phyloP scores from a whole-genome alignment of 2,113 vertebrate genomes.

The Gymnobelideus leadbeateri region DNA sequence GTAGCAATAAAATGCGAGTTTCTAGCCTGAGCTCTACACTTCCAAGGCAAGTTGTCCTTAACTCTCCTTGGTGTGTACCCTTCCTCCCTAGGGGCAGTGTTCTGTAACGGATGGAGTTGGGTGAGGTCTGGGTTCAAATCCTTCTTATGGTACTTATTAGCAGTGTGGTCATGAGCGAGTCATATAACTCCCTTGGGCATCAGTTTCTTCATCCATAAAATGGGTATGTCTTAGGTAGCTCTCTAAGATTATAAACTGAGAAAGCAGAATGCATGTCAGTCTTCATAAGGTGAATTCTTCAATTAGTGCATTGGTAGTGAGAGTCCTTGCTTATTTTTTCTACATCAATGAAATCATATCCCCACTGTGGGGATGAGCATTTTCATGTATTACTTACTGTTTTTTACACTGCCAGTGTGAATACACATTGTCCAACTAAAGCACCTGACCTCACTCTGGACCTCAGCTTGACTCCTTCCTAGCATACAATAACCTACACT shows the following conservation, averaged over 20 bases:
- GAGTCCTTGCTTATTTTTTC: neutral
- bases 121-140: neutral
- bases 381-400: neutral
- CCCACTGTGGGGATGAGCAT: neutral
- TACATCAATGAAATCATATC: neutral
- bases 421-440: neutral
- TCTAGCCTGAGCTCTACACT: constrained; percentile 39
- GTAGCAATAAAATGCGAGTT: constrained; percentile 34
- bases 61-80: neutral
- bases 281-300: neutral
- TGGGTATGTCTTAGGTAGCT: neutral
- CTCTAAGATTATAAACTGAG: neutral
- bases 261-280: constrained; percentile 5
- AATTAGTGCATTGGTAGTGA: neutral
- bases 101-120: neutral
- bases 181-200: neutral
- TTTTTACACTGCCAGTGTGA: neutral
- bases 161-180: neutral
- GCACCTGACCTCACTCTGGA: neutral
- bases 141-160: neutral
- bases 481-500: neutral
- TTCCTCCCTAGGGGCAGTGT: neutral
- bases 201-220: neutral
- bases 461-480: neutral
- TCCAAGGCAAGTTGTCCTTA: neutral